Evolutionary conservation across 2,888 invertebrate species (phyloP), one percentile per base, ranked within the genome.

Genomic region (Glaucopsyche alexis): DNA sequence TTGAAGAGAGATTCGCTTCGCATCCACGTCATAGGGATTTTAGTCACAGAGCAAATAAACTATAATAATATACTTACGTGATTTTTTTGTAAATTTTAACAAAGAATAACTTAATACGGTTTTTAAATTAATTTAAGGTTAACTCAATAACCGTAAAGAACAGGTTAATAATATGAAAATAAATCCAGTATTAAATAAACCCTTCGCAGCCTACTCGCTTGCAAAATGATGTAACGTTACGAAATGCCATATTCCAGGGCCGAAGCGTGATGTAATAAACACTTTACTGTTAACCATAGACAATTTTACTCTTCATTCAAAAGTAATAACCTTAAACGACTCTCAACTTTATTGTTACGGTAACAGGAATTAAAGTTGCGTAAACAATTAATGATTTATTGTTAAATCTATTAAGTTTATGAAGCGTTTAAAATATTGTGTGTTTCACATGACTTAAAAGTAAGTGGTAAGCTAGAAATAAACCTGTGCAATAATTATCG

Each of bases 281-380:
- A 60, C 29, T 60, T 60, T 60, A 60, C 60, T 29, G 29, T 29
- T 29, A 60, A 60, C 60, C 60, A 60, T 60, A 60, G 60, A 60
- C 29, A 38, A 60, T 29, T 60, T 60, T 60, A 60, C 60, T 60
- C 60, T 60, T 60, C 60, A 60, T 60, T 60, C 60, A 60, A 19
- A 60, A 60, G 13, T 60, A 60, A 60, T 29, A 29, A 38, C 60
- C 7, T 4, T 14, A 60, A 60, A 29, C 38, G 60, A 60, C 29
- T 14, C 38, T 60, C 60, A 13, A 38, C 38, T 60, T 60, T 60
- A 29, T 29, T 2, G 6, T 6, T 7, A 9, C 38, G 2, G 7
- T 13, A 60, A 29, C 29, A 60, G 29, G 29, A 29, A 38, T 60
- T 29, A 60, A 60, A 60, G 60, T 60, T 60, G 60, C 60, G 29